phyloP scores from a whole-genome alignment of 2,113 vertebrate species.

The Sinocyclocheilus rhinocerous region DNA sequence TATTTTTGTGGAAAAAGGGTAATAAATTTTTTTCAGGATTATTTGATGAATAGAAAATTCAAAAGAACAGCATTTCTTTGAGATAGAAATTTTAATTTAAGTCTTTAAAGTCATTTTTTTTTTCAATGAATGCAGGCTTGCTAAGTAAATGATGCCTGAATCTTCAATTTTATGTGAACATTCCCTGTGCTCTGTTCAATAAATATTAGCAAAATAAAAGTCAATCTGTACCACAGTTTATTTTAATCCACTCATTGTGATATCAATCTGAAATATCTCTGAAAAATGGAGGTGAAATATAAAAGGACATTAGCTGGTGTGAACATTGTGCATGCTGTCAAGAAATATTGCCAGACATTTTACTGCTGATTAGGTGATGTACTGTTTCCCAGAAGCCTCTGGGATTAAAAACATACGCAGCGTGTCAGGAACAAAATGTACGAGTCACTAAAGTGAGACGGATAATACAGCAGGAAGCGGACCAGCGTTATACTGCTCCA shows the following conservation, averaged over 20 bases:
- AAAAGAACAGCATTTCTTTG: not conserved
- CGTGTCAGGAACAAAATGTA: slow-evolving; percentile 19
- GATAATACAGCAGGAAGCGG: not conserved
- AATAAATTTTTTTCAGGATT: not conserved
- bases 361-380: not conserved
- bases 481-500: not conserved
- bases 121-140: no score
- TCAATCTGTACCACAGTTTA: not conserved
- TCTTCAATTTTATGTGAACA: not conserved
- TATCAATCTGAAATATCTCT: not conserved
- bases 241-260: not conserved
- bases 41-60: not conserved
- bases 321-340: not conserved
- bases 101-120: no score
- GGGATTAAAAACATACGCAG: not conserved
- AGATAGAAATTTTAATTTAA: not conserved
- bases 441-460: not conserved
- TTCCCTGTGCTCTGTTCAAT: not conserved
- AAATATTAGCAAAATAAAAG: not conserved
- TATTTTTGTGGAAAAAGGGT: not conserved
- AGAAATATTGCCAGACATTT: not conserved
- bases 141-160: not conserved
- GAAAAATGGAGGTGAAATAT: not conserved
- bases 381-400: not conserved
- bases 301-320: not conserved